Evolutionary conservation across 1,140 invertebrate species (phyloP).

Genomic region (Metopolophium dirhodum): DNA sequence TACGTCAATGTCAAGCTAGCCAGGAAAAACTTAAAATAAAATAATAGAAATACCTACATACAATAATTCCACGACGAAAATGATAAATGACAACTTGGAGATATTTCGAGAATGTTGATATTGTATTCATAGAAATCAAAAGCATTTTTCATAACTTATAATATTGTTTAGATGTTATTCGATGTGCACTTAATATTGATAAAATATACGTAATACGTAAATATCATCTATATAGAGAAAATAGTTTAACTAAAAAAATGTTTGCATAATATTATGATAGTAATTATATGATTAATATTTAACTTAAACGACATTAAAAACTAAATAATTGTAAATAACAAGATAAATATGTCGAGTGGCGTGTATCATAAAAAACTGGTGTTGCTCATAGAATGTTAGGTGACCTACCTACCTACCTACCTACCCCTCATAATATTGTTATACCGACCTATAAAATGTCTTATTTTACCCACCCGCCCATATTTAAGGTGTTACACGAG

Average conservation of each 20-base stretch:
- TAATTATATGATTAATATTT: not conserved
- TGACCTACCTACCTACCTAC: too few relatives aligned
- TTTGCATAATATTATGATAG: not conserved
- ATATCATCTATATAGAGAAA: not conserved
- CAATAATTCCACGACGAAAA: not conserved
- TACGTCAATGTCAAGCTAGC: not conserved
- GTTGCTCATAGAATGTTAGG: too few relatives aligned
- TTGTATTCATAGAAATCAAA: not conserved
- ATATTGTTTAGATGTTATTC: not conserved
- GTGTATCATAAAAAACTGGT: too few relatives aligned
- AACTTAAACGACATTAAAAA: not conserved
- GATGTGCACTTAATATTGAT: not conserved
- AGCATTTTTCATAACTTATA: not conserved
- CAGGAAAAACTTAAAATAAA: not conserved
- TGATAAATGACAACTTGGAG: not conserved
- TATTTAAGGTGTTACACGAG: too few relatives aligned
- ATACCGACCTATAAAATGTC: too few relatives aligned
- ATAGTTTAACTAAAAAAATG: not conserved
- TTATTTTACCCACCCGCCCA: too few relatives aligned
- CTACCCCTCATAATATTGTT: too few relatives aligned
- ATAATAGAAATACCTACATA: not conserved
- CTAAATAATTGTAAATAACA: too few relatives aligned
- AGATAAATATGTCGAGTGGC: too few relatives aligned
- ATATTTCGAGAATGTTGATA: not conserved
- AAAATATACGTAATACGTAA: too few relatives aligned